A percentile compares a stretch with the other conserved stretches of the same genome.
Conservation (phyloP, 2,797 vertebrate genomes). For the Gymnothorax javanicus region DNA sequence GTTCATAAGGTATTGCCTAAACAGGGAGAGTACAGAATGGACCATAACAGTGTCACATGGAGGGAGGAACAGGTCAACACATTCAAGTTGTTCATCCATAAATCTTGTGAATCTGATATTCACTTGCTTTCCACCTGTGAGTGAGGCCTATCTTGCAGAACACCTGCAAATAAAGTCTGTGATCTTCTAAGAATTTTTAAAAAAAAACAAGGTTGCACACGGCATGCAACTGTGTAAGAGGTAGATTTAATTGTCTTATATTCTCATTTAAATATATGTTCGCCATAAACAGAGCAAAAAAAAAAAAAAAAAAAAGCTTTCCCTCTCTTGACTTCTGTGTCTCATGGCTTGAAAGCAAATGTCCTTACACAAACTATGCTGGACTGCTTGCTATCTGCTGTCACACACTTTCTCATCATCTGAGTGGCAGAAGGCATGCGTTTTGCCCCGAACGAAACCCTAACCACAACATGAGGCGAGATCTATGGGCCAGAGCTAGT, state of each 20-base stretch:
- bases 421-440: constrained; percentile 40
- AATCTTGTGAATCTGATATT: constrained; percentile 59
- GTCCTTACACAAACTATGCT: constrained; percentile 41
- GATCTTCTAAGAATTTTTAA: constrained; percentile 46
- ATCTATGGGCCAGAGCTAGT: constrained; percentile 47
- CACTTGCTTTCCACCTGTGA: constrained; percentile 52
- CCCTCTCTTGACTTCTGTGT: constrained; percentile 11
- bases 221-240: not conserved
- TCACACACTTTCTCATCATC: constrained; percentile 49
- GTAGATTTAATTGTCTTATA: constrained; percentile 32
- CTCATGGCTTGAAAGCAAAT: constrained; percentile 28
- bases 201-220: constrained; percentile 20
- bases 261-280: constrained; percentile 14
- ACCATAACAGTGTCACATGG: constrained; percentile 58
- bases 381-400: constrained; percentile 38
- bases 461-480: constrained; percentile 41
- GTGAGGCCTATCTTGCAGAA: constrained; percentile 52
- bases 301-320: constrained; percentile 14
- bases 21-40: constrained; percentile 52
- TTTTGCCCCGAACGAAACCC: constrained; percentile 46
- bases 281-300: not conserved
- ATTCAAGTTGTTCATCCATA: constrained; percentile 42
- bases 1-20: constrained; percentile 64
- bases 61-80: constrained; percentile 53
- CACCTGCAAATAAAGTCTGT: constrained; percentile 37